Evolutionary conservation across 2,888 invertebrate genomes (phyloP).

Genomic region (Elegia similella): DNA sequence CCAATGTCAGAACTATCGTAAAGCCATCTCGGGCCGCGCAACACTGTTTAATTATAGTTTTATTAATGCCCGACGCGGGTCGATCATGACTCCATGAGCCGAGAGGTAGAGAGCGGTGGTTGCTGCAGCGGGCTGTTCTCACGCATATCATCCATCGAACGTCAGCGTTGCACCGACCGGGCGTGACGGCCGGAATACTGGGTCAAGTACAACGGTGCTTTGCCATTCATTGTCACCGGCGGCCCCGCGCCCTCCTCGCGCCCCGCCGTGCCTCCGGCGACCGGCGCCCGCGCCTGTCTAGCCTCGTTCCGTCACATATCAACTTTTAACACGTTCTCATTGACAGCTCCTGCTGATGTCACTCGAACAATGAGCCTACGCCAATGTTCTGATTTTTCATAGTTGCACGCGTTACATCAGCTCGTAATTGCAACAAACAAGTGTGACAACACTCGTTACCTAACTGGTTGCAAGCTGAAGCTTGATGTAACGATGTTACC

Average conservation of each 20-base stretch:
- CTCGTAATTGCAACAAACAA: constrained; percentile 63
- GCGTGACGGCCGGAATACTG: constrained; percentile 68
- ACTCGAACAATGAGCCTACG: constrained; percentile 11
- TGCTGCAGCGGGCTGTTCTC: constrained; percentile 39
- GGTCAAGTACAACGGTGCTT: constrained; percentile 81
- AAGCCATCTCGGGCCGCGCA: constrained; percentile 41
- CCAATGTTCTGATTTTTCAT: constrained; percentile 33
- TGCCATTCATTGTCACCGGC: constrained; percentile 77
- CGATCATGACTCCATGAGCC: constrained; percentile 30
- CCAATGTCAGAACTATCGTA: constrained; percentile 72
- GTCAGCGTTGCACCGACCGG: constrained; percentile 51
- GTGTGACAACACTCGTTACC: constrained; percentile 74
- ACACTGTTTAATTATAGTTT: constrained; percentile 47
- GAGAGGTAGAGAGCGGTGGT: constrained; percentile 14
- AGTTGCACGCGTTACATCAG: constrained; percentile 58
- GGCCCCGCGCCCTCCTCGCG: constrained; percentile 30
- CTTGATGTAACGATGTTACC: constrained; percentile 61
- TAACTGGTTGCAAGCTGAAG: constrained; percentile 62
- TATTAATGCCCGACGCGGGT: constrained; percentile 23
- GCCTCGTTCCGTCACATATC: constrained; percentile 69
- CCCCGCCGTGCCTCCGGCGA: constrained; percentile 34
- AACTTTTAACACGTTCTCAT: constrained; percentile 59
- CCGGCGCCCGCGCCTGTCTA: constrained; percentile 47
- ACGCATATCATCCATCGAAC: constrained; percentile 61
- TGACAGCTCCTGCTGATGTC: background rate